These are phyloP conservation scores for Oreonectes daqikongensis DNA, from an alignment of 2,797 vertebrate genomes.

Conservation along the genomic window DNA sequence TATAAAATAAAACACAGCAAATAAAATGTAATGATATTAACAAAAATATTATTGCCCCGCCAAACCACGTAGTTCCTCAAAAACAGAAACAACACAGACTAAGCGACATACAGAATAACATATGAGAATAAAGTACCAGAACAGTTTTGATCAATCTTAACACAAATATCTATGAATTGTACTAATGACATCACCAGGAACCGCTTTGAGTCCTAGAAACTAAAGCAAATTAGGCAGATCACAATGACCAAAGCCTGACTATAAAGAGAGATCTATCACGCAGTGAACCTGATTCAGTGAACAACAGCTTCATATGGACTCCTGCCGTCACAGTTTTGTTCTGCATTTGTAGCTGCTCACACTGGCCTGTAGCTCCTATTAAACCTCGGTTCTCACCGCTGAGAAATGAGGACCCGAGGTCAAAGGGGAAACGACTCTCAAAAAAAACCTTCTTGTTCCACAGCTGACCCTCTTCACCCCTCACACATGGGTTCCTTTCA, in stretches of 20 bases:
- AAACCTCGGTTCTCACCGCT: constrained; percentile 60
- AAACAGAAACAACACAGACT: too few species aligned
- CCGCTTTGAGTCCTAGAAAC: background rate
- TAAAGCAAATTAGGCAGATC: background rate
- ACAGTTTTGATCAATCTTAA: too few species aligned
- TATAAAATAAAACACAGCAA: too few species aligned
- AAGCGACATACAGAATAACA: too few species aligned
- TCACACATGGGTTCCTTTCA: constrained; percentile 42
- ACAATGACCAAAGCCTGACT: background rate
- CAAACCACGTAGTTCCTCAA: too few species aligned
- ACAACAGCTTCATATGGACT: constrained; percentile 67
- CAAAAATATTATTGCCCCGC: too few species aligned
- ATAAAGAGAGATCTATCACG: constrained; percentile 29
- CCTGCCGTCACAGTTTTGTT: constrained; percentile 59
- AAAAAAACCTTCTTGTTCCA: constrained; percentile 65
- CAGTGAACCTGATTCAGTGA: constrained; percentile 56
- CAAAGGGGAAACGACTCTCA: constrained; percentile 61
- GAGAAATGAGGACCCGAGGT: constrained; percentile 59
- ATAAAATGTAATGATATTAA: too few species aligned
- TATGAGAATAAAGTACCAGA: too few species aligned
- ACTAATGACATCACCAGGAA: background rate
- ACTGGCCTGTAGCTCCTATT: constrained; percentile 67
- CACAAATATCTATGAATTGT: background rate
- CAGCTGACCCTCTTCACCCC: constrained; percentile 63
- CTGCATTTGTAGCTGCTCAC: constrained; percentile 65